Evolutionary conservation across 2,888 invertebrate genomes (phyloP).

Genomic region (Trachelus iudaicus): DNA sequence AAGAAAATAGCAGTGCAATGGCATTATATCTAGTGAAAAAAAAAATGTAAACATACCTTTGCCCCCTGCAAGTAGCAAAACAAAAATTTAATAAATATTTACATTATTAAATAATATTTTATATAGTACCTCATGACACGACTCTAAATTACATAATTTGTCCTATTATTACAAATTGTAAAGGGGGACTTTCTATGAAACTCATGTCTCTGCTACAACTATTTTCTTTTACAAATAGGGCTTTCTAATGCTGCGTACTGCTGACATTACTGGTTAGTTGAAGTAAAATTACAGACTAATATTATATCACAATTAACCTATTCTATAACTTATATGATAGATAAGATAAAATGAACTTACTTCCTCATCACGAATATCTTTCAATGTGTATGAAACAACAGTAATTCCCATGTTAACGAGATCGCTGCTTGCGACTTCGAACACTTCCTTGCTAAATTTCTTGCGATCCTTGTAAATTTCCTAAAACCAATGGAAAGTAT

Average conservation of each 20-base stretch:
- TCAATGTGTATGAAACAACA: constrained; percentile 93
- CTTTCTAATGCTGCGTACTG: not conserved
- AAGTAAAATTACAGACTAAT: not conserved
- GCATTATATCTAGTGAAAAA: constrained; percentile 36
- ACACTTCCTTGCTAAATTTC: constrained; percentile 94
- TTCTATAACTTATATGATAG: not conserved
- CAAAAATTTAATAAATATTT: constrained; percentile 53
- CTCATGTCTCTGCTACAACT: not conserved
- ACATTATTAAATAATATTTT: constrained; percentile 33
- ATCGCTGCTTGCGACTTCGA: constrained; percentile 95
- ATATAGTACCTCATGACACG: constrained; percentile 15
- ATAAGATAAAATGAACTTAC: constrained; percentile 67
- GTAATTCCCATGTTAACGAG: constrained; percentile 97
- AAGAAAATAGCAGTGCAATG: constrained; percentile 27
- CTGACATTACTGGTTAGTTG: not conserved
- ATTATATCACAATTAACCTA: not conserved
- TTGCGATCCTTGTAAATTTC: constrained; percentile 96
- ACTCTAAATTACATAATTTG: constrained; percentile 10
- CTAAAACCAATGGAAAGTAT: constrained; percentile 49
- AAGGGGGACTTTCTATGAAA: constrained; percentile 38
- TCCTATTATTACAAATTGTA: constrained; percentile 25
- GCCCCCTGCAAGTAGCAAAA: constrained; percentile 70
- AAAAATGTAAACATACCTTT: constrained; percentile 71
- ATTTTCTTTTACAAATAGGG: not conserved
- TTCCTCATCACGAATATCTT: constrained; percentile 95